Percentiles rank a stretch among this genome's conserved stretches.
Evolutionary conservation across 2,888 invertebrate genomes (phyloP).

Genomic region (Lacanobia oleracea): DNA sequence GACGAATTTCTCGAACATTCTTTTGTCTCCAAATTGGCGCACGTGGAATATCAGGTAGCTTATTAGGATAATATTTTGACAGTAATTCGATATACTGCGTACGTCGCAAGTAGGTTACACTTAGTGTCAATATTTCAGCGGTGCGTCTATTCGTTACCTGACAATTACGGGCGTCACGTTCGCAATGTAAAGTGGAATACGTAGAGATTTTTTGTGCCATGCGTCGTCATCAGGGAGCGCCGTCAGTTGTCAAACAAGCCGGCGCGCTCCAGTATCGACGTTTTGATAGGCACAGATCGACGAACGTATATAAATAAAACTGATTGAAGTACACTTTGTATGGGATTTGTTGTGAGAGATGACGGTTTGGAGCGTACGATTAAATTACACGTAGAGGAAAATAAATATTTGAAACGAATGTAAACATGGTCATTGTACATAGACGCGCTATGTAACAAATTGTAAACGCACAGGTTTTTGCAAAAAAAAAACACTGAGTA

Average conservation of each 20-base stretch:
- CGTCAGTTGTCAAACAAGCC: slow-evolving; percentile 64
- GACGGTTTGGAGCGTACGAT: slow-evolving; percentile 36
- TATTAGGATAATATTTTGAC: slow-evolving; percentile 59
- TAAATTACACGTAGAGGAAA: slow-evolving; percentile 52
- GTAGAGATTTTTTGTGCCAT: slow-evolving; percentile 56
- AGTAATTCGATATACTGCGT: slow-evolving; percentile 56
- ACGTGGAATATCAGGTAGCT: slow-evolving; percentile 52
- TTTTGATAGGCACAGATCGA: slow-evolving; percentile 62
- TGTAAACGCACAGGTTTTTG: background rate
- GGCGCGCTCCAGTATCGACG: slow-evolving; percentile 51
- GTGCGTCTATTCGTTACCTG: slow-evolving; percentile 65
- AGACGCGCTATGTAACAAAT: background rate
- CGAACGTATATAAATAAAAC: slow-evolving; percentile 65
- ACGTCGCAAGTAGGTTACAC: slow-evolving; percentile 36
- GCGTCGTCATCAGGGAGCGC: slow-evolving; percentile 56
- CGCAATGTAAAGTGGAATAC: slow-evolving; percentile 60
- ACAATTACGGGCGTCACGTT: slow-evolving; percentile 65
- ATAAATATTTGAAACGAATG: slow-evolving; percentile 46
- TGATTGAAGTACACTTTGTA: slow-evolving; percentile 62
- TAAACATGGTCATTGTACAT: slow-evolving; percentile 34
- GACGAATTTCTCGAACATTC: slow-evolving; percentile 34
- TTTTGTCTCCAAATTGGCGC: slow-evolving; percentile 57
- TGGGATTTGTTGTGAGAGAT: slow-evolving; percentile 57
- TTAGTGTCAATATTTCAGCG: slow-evolving; percentile 61
- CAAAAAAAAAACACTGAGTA: background rate